Evolutionary conservation across 2,797 vertebrate genomes (phyloP), one percentile per base, ranked within the genome.

Genomic region (Phoeniculus purpureus): DNA sequence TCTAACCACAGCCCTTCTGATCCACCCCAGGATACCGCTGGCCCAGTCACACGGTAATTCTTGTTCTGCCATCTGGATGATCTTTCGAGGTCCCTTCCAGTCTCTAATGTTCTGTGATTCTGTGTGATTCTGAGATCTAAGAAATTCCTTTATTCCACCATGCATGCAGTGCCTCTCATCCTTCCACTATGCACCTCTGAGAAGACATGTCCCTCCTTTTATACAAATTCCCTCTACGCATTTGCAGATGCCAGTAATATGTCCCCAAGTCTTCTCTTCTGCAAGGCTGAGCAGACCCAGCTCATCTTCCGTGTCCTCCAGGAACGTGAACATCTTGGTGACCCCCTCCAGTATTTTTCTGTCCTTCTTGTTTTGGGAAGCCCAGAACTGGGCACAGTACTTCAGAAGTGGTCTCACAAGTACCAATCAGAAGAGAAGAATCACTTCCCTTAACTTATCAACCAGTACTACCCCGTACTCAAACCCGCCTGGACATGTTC

Each of bases 311-410:
- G 3, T 3, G 0, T 1, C 10, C 1, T 34, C 9, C 70, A 68
- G 12, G 11, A 27, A 12, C 37, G 26, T 40, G 17, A 61, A 17
- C 6, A 21, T 32, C 66, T 29, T 37, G 43, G 20, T 65, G 27
- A 26, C 21, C 82, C 6, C 0, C 9, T 61, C n/a, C 31, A 6
- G 15, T 50, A 3, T 2, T 2, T 4, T 29, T 23, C 12, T 16
- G 9, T 27, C 15, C 31, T 20, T 55, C n/a, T 8, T 34, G 14
- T 22, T 48, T 48, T 25, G 21, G n/a, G 32, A 51, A 72, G 16
- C 1, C 3, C 62, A 29, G 29, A 31, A 59, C 40, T 29, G n/a
- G 59, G 11, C 29, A 14, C 0, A 5, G 4, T 13, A 10, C 9
- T 56, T 18, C 32, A 73, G 67, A 47, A 32, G 2, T 9, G 31